Base-by-base conservation (phyloP, 2,888 invertebrate species). In the Hecatera dysodea region DNA sequence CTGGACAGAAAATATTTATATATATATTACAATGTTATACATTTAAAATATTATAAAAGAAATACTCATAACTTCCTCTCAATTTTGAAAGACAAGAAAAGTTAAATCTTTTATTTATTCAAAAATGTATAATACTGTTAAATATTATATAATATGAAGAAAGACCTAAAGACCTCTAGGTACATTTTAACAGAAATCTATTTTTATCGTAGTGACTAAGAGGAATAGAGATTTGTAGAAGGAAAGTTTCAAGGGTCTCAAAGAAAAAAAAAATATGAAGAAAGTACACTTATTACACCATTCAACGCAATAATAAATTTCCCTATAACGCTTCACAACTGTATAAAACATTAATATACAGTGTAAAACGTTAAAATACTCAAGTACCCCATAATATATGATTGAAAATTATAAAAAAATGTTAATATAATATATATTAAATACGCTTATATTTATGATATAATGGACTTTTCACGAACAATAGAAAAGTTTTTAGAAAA, bases 401-500 rank as follows among this genome's bases (percentile, higher is more conserved):
- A 80, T 72, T 74, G 71, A 80, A 81, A 80, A 82, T 81, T 73
- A 79, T 70, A 68, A 63, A 78, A 75, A 66, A 81, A 67, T 65
- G 72, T 85, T 80, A 74, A 71, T 73, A 77, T 74, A 77, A 80
- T 76, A 78, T 73, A 85, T 68, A 79, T 78, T 76, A 75, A 67
- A 81, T 85, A 85, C 70, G 75, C 79, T 80, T 87, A 87, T 42
- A 77, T 67, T 82, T 78, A 81, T 53, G 72, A 80, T 79, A 79
- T 68, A 76, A 80, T 75, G 75, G 80, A 82, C 78, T 82, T 78
- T 81, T 82, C 78, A 74, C 72, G 77, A 82, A 80, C 74, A 66
- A 78, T 85, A 86, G 75, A 86, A 86, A 88, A 85, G 78, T 81
- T 78, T 69, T 70, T 71, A 68, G 77, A 85, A 86, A 85, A 86